phyloP scores from a whole-genome alignment of 2,113 vertebrate species.

The Notothenia rossii region DNA sequence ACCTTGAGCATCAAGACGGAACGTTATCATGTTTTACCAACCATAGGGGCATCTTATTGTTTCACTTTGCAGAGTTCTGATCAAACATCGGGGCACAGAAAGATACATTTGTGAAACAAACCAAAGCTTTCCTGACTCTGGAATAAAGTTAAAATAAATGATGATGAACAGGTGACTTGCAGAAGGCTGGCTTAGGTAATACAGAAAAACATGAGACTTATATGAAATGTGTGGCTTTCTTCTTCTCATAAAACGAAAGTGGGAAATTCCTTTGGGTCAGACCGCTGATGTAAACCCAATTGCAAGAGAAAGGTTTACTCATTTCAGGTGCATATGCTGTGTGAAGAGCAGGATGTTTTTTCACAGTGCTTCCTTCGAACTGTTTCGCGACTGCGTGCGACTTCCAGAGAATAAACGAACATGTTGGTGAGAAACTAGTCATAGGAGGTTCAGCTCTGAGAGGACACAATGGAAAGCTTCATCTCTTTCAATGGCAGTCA shows the following conservation, averaged over 20 bases:
- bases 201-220: conserved; percentile 7
- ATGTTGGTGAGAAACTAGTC: conserved; percentile 29
- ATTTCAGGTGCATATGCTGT: conserved; percentile 10
- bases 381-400: conserved; percentile 38
- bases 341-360: conserved; percentile 60
- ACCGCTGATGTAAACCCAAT: conserved; percentile 45
- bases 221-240: conserved; percentile 38
- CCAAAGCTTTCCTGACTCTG: too few species aligned
- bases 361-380: conserved; percentile 54
- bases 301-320: conserved; percentile 33
- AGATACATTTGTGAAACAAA: not conserved
- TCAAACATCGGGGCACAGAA: too few species aligned
- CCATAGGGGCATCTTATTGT: too few species aligned
- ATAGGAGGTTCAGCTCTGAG: not conserved
- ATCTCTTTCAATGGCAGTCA: conserved; percentile 29
- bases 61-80: too few species aligned
- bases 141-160: not conserved
- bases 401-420: conserved; percentile 60
- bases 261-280: conserved; percentile 67
- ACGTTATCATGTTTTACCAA: too few species aligned
- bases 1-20: too few species aligned
- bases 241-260: conserved; percentile 60
- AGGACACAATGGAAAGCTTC: conserved; percentile 39
- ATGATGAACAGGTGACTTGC: not conserved
- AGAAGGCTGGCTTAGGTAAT: conserved; percentile 12